These are phyloP conservation scores for Ectobius pallidus DNA, from an alignment of 2,888 invertebrate species.

Conservation along the genomic window DNA sequence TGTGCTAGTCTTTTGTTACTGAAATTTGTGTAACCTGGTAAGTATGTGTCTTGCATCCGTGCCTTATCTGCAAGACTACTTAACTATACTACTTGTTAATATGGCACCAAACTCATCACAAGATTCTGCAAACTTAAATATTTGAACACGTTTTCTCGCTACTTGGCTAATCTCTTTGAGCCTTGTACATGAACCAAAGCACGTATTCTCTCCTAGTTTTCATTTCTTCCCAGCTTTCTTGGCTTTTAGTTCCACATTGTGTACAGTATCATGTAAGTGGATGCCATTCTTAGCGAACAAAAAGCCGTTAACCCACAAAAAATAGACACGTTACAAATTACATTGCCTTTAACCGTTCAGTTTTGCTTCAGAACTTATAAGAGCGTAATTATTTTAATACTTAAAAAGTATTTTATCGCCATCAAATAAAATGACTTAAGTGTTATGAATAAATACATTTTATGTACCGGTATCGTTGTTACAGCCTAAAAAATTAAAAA, in stretches of 20 bases:
- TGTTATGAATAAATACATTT: too few relatives aligned
- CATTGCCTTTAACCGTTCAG: too few relatives aligned
- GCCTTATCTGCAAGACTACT: constrained; percentile 32
- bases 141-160: constrained; percentile 41
- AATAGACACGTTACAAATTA: not conserved
- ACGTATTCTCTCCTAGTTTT: constrained; percentile 26
- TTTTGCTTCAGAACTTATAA: too few relatives aligned
- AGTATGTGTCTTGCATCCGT: constrained; percentile 24
- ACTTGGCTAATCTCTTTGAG: constrained; percentile 41
- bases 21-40: constrained; percentile 12
- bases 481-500: too few relatives aligned
- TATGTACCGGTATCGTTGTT: too few relatives aligned
- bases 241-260: not conserved
- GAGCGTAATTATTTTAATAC: too few relatives aligned
- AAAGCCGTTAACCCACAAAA: not conserved
- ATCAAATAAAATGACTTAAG: too few relatives aligned
- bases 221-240: constrained; percentile 8
- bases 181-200: constrained; percentile 37
- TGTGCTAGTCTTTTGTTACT: not conserved
- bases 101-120: constrained; percentile 41
- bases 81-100: constrained; percentile 33
- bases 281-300: not conserved
- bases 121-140: constrained; percentile 40
- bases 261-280: not conserved
- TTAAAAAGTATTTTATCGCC: too few relatives aligned